Conservation (phyloP, 2,113 vertebrate species). For the Tautogolabrus adspersus region DNA sequence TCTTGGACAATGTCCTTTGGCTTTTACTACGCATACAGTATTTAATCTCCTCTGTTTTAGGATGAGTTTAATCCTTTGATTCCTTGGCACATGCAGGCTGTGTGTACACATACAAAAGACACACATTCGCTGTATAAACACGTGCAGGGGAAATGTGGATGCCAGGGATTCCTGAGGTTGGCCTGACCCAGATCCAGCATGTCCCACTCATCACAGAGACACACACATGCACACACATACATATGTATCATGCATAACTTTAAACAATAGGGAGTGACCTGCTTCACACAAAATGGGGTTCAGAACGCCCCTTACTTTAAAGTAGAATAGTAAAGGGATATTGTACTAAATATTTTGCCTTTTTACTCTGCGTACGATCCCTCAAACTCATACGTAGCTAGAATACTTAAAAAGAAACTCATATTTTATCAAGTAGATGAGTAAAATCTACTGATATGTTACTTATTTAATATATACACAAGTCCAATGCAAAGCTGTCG, state of each 20-base stretch:
- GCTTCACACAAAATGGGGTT: conserved; percentile 42
- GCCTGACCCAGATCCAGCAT: conserved; percentile 76
- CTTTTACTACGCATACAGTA: not conserved
- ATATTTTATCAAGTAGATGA: not conserved
- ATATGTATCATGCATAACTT: conserved; percentile 27
- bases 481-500: too few species aligned
- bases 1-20: not conserved
- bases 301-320: not conserved
- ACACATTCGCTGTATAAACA: conserved; percentile 45
- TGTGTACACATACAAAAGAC: conserved; percentile 23
- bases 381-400: not conserved
- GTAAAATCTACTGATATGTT: not conserved
- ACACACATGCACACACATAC: conserved; percentile 12
- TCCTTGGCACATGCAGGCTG: conserved; percentile 2
- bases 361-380: not conserved
- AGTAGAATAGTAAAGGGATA: not conserved
- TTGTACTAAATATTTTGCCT: not conserved
- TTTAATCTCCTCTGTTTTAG: not conserved
- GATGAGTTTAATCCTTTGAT: conserved; percentile 23
- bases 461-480: too few species aligned
- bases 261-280: conserved; percentile 48
- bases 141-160: conserved; percentile 57
- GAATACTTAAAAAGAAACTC: too few species aligned
- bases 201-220: conserved; percentile 47
- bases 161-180: conserved; percentile 77